Percentiles rank a stretch among this genome's conserved stretches.
These are phyloP conservation scores for Eriosoma lanigerum DNA, from an alignment of 1,140 invertebrate species.

Conservation along the genomic window DNA sequence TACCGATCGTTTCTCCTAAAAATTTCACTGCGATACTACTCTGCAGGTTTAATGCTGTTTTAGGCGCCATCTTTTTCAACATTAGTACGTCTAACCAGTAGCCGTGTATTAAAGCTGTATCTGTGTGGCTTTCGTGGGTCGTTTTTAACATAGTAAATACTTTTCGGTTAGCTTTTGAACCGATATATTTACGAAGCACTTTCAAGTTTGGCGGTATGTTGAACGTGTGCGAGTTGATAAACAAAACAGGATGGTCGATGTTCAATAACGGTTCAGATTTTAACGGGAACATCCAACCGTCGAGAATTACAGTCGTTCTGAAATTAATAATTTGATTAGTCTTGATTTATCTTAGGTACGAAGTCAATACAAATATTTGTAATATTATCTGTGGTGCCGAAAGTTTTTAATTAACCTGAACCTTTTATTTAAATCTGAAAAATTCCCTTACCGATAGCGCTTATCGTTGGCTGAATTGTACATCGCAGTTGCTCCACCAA, in stretches of 20 bases:
- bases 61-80: slow-evolving; percentile 59
- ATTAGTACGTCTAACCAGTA: slow-evolving; percentile 61
- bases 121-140: slow-evolving; percentile 61
- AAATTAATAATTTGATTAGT: no score
- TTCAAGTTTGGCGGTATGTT: slow-evolving; percentile 66
- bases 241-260: slow-evolving; percentile 64
- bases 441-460: slow-evolving; percentile 64
- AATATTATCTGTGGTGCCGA: no score
- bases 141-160: slow-evolving; percentile 54
- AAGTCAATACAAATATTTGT: no score
- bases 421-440: no score
- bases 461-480: slow-evolving; percentile 62
- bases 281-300: slow-evolving; percentile 73
- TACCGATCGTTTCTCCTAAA: slow-evolving; percentile 51
- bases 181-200: slow-evolving; percentile 58
- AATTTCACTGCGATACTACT: slow-evolving; percentile 59
- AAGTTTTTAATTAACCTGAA: no score
- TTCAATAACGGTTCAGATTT: slow-evolving; percentile 62
- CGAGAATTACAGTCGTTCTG: slow-evolving; percentile 64
- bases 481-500: slow-evolving; percentile 68
- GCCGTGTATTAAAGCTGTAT: slow-evolving; percentile 59
- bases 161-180: slow-evolving; percentile 5
- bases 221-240: slow-evolving; percentile 70
- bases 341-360: no score
- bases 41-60: slow-evolving; percentile 59